phyloP scores from a whole-genome alignment of 2,113 vertebrate genomes.

The Heterotis niloticus region DNA sequence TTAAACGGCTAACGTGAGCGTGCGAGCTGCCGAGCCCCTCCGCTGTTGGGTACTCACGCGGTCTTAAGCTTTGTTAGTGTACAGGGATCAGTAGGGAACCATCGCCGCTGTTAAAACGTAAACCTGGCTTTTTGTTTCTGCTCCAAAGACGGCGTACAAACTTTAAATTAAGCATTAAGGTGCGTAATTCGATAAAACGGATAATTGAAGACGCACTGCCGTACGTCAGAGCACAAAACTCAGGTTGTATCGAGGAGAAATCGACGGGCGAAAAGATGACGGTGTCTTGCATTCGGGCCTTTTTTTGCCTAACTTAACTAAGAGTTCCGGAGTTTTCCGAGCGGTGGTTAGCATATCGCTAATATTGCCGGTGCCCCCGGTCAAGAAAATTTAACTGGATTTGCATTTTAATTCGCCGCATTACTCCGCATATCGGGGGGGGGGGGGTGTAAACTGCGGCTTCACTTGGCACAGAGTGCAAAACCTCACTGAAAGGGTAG shows the following conservation, averaged over 20 bases:
- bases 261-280: background rate
- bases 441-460: slow-evolving; percentile 48
- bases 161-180: background rate
- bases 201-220: background rate
- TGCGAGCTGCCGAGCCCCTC: slow-evolving; percentile 40
- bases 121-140: too few relatives aligned
- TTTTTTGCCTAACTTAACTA: too few relatives aligned
- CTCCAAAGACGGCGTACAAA: too few relatives aligned
- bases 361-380: slow-evolving; percentile 66
- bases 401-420: slow-evolving; percentile 70
- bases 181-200: background rate
- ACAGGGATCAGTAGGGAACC: background rate
- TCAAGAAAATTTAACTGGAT: slow-evolving; percentile 47
- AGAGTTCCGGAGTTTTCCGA: slow-evolving; percentile 50
- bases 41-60: background rate
- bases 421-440: slow-evolving; percentile 56
- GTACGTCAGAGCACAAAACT: background rate
- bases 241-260: too few relatives aligned
- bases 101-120: too few relatives aligned
- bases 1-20: slow-evolving; percentile 56
- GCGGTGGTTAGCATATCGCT: slow-evolving; percentile 47
- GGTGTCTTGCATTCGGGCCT: slow-evolving; percentile 56
- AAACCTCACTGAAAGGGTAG: slow-evolving; percentile 52
- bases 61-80: background rate
- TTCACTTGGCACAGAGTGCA: slow-evolving; percentile 56